Percentiles rank a stretch among this genome's conserved stretches.
phyloP scores from a whole-genome alignment of 2,113 vertebrate species.

The Oryzias melastigma region DNA sequence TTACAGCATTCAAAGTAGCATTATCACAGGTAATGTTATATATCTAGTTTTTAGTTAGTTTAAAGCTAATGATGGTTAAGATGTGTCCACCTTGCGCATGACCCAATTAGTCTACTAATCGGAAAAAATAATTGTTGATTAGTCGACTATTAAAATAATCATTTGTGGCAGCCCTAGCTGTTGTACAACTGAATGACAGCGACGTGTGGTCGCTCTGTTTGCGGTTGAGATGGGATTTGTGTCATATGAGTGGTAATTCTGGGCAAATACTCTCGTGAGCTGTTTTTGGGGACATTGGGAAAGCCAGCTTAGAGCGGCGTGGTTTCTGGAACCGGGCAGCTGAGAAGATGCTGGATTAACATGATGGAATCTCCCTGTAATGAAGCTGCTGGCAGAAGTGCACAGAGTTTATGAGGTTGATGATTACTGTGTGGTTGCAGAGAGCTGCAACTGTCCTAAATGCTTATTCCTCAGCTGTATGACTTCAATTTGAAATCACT shows the following conservation, averaged over 20 bases:
- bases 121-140: no score
- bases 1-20: no score
- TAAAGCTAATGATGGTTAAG: no score
- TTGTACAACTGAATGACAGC: constrained; percentile 2
- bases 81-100: no score
- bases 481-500: no score
- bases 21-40: no score
- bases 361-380: constrained; percentile 60
- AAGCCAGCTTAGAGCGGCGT: constrained; percentile 49
- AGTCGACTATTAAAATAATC: no score
- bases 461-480: constrained; percentile 12
- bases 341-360: constrained; percentile 55
- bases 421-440: constrained; percentile 32
- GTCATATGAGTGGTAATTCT: constrained; percentile 52
- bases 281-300: constrained; percentile 39
- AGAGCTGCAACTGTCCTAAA: constrained; percentile 17
- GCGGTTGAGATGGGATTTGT: constrained; percentile 50
- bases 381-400: constrained; percentile 59
- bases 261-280: constrained; percentile 39
- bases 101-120: no score
- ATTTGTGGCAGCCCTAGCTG: no score
- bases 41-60: no score
- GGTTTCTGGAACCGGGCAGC: constrained; percentile 12
- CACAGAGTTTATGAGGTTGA: constrained; percentile 36
- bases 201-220: constrained; percentile 9